Base-by-base conservation (phyloP, 2,888 invertebrate genomes). In the Spodoptera exigua region DNA sequence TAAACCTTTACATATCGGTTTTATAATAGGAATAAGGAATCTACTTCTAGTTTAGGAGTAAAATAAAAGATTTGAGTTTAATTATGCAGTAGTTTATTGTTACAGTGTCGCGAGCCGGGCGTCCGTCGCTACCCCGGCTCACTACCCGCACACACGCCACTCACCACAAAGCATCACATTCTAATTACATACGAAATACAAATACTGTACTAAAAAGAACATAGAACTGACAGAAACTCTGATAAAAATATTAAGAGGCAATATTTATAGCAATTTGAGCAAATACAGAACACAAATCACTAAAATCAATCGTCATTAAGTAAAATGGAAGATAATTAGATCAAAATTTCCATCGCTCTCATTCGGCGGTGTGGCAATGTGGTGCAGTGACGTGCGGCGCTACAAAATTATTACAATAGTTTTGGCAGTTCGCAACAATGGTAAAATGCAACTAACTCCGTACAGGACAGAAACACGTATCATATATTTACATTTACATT, bases 401-500 rank as follows among this genome's bases (percentile, higher is more conserved):
- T 90, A 92, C 85, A 91, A 89, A 89, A 88, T 88, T 84, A 90
- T 89, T 89, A 91, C 86, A 92, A 89, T 91, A 90, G 85, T 91
- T 94, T 93, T 94, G 93, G 93, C 93, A 93, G 93, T 91, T 90
- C 87, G 92, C 92, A 91, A 91, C 87, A 90, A 91, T 91, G 91
- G 92, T 93, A 92, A 93, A 92, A 92, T 93, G 93, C 93, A 91
- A 89, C 90, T 90, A 90, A 88, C 84, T 87, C 81, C 61, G 71
- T 75, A 84, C 83, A 86, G 81, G 86, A 89, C 88, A 89, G 89
- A 88, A 87, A 89, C 86, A 87, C 84, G 80, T 87, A 86, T 82
- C 78, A 80, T 77, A 90, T 92, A 92, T 93, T 90, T 92, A 93
- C 91, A 92, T 72, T 82, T 74, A 79, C 69, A 78, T 79, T 68